A percentile compares a stretch with the other conserved stretches of the same genome.
phyloP scores from a whole-genome alignment of 2,113 vertebrate species.

The Gadus macrocephalus region DNA sequence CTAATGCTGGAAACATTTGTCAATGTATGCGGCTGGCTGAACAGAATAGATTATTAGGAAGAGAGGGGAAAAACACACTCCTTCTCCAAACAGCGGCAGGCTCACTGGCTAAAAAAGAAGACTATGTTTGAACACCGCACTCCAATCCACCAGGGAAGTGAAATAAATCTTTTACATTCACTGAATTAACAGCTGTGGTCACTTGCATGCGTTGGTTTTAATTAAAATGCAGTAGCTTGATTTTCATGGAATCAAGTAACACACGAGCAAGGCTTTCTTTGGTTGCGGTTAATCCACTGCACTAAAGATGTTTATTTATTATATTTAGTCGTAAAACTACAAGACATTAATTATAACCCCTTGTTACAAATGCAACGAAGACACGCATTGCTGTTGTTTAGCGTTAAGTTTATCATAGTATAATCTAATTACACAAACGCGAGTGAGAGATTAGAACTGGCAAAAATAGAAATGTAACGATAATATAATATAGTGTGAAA shows the following conservation, averaged over 20 bases:
- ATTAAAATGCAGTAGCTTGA: conserved; percentile 27
- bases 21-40: conserved; percentile 75
- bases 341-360: too few species aligned
- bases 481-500: too few species aligned
- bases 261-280: too few species aligned
- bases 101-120: conserved; percentile 40
- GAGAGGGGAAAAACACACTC: conserved; percentile 67
- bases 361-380: too few species aligned
- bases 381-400: too few species aligned
- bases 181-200: not conserved
- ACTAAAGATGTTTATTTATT: too few species aligned
- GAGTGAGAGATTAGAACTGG: too few species aligned
- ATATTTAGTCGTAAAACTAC: too few species aligned
- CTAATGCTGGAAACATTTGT: conserved; percentile 77
- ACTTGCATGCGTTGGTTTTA: conserved; percentile 24
- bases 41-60: conserved; percentile 79
- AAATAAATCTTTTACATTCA: conserved; percentile 25
- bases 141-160: conserved; percentile 1
- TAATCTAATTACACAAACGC: too few species aligned
- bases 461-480: too few species aligned
- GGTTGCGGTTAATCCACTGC: too few species aligned
- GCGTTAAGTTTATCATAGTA: too few species aligned
- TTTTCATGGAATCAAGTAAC: conserved; percentile 7
- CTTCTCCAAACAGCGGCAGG: conserved; percentile 60
- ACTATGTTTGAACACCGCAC: conserved; percentile 22